Evolutionary conservation across 2,797 vertebrate species (phyloP).

Genomic region (Malacoraja senta): DNA sequence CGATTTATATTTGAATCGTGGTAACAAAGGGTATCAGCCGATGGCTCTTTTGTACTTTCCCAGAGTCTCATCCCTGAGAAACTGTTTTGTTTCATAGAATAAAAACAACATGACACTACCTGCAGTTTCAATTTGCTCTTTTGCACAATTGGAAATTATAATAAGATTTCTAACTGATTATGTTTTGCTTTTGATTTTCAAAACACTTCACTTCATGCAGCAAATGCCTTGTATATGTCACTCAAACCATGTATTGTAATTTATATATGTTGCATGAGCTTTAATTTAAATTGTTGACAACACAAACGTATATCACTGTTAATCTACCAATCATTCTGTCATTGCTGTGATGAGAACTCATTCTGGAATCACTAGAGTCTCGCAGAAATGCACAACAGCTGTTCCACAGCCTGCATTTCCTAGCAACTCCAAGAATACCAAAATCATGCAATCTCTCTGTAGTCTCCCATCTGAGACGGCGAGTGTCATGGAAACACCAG

Average conservation of each 20-base stretch:
- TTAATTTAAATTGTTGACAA: background rate
- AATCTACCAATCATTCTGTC: background rate
- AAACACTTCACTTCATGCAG: background rate
- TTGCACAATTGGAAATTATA: background rate
- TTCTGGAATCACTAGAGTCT: conserved; percentile 45
- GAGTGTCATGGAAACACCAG: conserved; percentile 64
- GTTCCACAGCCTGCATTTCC: conserved; percentile 57
- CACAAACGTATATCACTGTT: background rate
- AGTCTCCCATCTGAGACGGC: conserved; percentile 74
- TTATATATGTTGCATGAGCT: background rate
- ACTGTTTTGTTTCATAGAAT: background rate
- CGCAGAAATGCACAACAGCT: conserved; percentile 46
- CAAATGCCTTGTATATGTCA: background rate
- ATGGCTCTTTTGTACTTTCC: background rate
- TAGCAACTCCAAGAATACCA: conserved; percentile 65
- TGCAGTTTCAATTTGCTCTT: background rate
- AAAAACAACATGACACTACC: background rate
- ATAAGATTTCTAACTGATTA: background rate
- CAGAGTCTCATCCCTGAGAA: background rate
- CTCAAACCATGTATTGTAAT: background rate
- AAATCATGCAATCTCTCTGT: conserved; percentile 63
- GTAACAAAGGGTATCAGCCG: background rate
- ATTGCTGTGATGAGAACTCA: conserved; percentile 42
- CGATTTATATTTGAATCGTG: background rate
- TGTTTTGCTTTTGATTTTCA: background rate